phyloP scores from a whole-genome alignment of 2,888 invertebrate genomes.

The Agonopterix arenella region DNA sequence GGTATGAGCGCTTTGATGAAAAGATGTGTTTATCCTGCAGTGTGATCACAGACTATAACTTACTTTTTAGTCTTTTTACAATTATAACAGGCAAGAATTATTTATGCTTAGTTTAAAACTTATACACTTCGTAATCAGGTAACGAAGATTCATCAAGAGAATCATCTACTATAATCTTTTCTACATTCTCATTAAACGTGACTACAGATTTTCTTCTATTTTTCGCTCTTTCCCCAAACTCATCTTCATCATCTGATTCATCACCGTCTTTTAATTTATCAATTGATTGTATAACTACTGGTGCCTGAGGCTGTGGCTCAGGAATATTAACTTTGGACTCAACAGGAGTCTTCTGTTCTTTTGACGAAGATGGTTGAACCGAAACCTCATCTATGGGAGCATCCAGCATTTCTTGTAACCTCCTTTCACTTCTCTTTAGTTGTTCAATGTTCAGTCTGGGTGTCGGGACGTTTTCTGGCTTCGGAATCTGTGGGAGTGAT shows the following conservation, averaged over 20 bases:
- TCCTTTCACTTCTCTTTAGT: slow-evolving; percentile 53
- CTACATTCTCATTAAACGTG: slow-evolving; percentile 75
- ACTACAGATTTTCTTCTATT: slow-evolving; percentile 66
- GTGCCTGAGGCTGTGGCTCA: slow-evolving; percentile 26
- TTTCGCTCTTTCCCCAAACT: slow-evolving; percentile 51
- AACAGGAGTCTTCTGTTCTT: slow-evolving; percentile 15
- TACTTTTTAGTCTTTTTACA: no score
- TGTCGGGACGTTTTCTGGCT: slow-evolving; percentile 28
- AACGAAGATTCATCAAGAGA: slow-evolving; percentile 23
- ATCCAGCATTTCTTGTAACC: slow-evolving; percentile 56
- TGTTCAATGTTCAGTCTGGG: slow-evolving; percentile 56
- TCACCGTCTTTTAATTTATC: slow-evolving; percentile 58
- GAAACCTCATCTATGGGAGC: slow-evolving; percentile 34
- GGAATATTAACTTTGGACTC: slow-evolving; percentile 36
- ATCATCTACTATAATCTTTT: slow-evolving; percentile 69
- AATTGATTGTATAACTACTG: slow-evolving; percentile 61
- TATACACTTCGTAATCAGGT: slow-evolving; percentile 43
- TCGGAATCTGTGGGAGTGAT: slow-evolving; percentile 28
- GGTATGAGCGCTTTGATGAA: no score
- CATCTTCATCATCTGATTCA: slow-evolving; percentile 55
- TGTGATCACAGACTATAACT: background rate
- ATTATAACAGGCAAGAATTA: background rate
- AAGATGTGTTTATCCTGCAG: no score
- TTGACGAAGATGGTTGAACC: slow-evolving; percentile 24
- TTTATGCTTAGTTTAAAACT: slow-evolving; percentile 24